Base-by-base conservation (phyloP, 1,140 invertebrate species). In the Argopecten irradians region DNA sequence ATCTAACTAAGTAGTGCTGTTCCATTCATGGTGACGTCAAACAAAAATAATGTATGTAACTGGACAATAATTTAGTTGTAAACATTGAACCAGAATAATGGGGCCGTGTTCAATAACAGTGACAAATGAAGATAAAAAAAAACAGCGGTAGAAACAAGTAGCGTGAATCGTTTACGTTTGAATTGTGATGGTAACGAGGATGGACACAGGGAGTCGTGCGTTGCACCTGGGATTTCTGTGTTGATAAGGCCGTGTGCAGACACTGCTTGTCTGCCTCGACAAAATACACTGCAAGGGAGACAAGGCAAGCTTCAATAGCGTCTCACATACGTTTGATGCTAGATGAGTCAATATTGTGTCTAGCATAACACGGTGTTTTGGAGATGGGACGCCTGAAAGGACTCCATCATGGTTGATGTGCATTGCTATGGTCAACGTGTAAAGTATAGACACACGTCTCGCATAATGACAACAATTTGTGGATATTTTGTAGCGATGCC, bases 1-100 rank as follows among this genome's bases (percentile, higher is more conserved):
- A n/a, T n/a, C n/a, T n/a, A n/a, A n/a, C n/a, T n/a, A n/a, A n/a
- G n/a, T n/a, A n/a, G n/a, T n/a, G n/a, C n/a, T n/a, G n/a, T n/a
- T n/a, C n/a, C n/a, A n/a, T n/a, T n/a, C n/a, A n/a, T n/a, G n/a
- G 55, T 71, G 55, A 71, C 55, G 55, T 71, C 55, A 71, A 28
- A 2, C 55, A 71, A n/a, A 28, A 71, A 71, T 11, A 71, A 28
- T 28, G 22, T 28, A 71, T n/a, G 55, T 22, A 28, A 71, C 22
- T n/a, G 28, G 28, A 7, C n/a, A n/a, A n/a, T n/a, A n/a, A n/a
- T n/a, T 28, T 28, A 71, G 22, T 1, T 3, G 16, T 16, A n/a
- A 28, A 71, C 28, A 28, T 28, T 8, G 0, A 71, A 7, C 22
- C 55, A 8, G 55, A 71, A 71, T n/a, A 71, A 28, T 16, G 28